phyloP scores from a whole-genome alignment of 2,888 invertebrate genomes.

The Amphipoea lucens region DNA sequence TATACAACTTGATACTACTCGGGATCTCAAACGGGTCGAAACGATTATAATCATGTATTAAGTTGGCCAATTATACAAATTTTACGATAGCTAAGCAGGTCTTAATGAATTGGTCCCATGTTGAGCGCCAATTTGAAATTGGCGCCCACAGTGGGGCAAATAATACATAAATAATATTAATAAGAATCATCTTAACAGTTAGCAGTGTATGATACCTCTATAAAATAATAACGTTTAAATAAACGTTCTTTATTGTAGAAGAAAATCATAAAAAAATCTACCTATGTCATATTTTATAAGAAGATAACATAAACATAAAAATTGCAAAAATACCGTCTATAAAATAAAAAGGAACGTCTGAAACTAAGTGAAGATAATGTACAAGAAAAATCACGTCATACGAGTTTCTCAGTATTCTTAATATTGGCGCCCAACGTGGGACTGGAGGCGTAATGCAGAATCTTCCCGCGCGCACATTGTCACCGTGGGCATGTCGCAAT shows the following conservation, averaged over 20 bases:
- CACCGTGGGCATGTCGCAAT: constrained; percentile 65
- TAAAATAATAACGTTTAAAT: background rate
- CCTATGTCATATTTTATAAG: background rate
- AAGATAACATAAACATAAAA: too few species aligned
- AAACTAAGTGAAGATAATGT: background rate
- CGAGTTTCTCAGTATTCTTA: constrained; percentile 22
- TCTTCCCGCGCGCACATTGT: constrained; percentile 63
- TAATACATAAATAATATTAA: background rate
- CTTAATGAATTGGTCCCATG: background rate
- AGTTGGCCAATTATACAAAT: background rate
- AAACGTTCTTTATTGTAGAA: background rate
- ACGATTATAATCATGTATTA: background rate
- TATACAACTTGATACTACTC: background rate
- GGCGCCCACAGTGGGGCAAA: background rate
- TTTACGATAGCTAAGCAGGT: background rate
- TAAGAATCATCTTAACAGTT: background rate
- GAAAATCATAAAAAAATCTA: background rate
- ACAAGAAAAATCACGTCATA: background rate
- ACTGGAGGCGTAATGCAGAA: constrained; percentile 49
- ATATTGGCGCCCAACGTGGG: constrained; percentile 52
- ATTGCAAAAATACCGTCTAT: background rate
- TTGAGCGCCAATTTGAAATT: background rate
- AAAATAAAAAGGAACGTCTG: background rate
- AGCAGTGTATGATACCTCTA: too few species aligned
- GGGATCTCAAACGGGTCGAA: background rate